Evolutionary conservation across 2,797 vertebrate species (phyloP).

Genomic region (Acridotheres tristis): DNA sequence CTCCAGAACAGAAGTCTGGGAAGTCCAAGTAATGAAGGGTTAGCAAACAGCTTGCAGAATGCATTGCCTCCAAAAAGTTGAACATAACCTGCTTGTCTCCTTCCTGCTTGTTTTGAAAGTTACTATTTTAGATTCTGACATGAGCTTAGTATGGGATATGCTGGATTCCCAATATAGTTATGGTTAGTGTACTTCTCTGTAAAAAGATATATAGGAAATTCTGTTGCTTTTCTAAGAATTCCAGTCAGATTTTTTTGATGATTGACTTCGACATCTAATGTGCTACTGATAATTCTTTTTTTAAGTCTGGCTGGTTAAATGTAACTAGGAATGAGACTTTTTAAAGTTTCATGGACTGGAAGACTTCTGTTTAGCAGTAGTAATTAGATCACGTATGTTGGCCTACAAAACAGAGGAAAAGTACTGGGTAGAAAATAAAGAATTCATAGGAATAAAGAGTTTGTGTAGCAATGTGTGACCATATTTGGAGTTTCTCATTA

Average conservation of each 20-base stretch:
- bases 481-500: not conserved
- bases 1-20: not conserved
- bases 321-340: not conserved
- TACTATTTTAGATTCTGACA: constrained; percentile 1
- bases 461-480: not conserved
- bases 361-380: not conserved
- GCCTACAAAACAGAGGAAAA: not conserved
- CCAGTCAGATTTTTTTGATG: not conserved
- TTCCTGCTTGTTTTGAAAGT: constrained; percentile 29
- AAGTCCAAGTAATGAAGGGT: constrained; percentile 2
- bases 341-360: not conserved
- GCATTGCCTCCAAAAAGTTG: not conserved
- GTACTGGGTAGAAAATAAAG: not conserved
- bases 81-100: not conserved
- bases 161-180: not conserved
- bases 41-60: not conserved
- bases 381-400: not conserved
- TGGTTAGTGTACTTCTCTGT: not conserved
- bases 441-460: not conserved
- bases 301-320: not conserved
- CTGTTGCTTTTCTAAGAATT: not conserved
- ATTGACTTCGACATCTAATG: not conserved
- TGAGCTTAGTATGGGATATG: not conserved
- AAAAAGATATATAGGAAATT: not conserved
- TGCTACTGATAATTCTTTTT: not conserved